These are phyloP conservation scores for Reinhardtius hippoglossoides DNA, from an alignment of 2,113 vertebrate genomes.

Conservation along the genomic window DNA sequence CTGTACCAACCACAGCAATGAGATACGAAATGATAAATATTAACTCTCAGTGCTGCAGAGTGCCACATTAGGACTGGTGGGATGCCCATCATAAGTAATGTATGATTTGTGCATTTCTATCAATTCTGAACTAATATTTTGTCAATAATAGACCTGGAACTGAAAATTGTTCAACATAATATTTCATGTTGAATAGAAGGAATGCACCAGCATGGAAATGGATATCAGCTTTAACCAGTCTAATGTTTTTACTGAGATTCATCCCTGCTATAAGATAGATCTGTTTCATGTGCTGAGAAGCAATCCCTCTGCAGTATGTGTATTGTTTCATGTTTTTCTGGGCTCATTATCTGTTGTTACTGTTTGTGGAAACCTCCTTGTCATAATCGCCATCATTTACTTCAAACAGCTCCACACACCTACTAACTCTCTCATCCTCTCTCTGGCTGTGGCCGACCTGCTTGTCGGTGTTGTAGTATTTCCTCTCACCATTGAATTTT, in stretches of 20 bases:
- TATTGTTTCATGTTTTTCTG: constrained; percentile 31
- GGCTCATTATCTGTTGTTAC: constrained; percentile 11
- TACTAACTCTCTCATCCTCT: constrained; percentile 2
- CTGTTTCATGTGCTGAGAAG: neutral
- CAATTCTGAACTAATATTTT: too few species aligned
- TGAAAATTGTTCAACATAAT: too few species aligned
- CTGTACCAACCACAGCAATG: too few species aligned
- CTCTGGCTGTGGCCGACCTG: constrained; percentile 20
- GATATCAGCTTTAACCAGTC: constrained; percentile 10
- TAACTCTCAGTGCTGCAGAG: too few species aligned
- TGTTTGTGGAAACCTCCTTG: constrained; percentile 54
- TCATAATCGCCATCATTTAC: constrained; percentile 11
- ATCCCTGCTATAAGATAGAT: constrained; percentile 44
- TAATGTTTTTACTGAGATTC: neutral
- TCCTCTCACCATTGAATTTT: neutral
- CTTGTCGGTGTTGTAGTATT: neutral
- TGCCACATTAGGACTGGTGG: too few species aligned
- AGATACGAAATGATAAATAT: too few species aligned
- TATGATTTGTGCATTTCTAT: too few species aligned
- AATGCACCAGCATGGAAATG: neutral
- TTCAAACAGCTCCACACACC: constrained; percentile 15
- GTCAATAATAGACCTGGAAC: too few species aligned
- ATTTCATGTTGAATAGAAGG: neutral
- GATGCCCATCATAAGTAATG: too few species aligned
- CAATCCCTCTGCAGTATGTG: constrained; percentile 29